These are phyloP conservation scores for Phyto melanocephala DNA, from an alignment of 2,888 invertebrate species.

Conservation along the genomic window DNA sequence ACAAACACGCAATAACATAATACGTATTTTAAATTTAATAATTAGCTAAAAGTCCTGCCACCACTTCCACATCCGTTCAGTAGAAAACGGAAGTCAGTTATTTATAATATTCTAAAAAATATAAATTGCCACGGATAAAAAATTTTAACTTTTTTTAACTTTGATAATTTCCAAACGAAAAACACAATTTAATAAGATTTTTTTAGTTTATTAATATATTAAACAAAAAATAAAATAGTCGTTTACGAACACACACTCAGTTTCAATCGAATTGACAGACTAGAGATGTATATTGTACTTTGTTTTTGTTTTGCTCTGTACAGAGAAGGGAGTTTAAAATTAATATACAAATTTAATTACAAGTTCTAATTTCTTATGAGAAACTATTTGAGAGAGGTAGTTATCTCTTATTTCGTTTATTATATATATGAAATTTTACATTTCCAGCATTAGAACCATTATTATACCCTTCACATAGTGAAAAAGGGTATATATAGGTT, in stretches of 20 bases:
- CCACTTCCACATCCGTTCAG: slow-evolving; percentile 54
- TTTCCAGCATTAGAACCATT: no score
- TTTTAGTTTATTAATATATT: neutral
- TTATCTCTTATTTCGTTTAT: no score
- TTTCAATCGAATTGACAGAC: slow-evolving; percentile 34
- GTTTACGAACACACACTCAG: slow-evolving; percentile 29
- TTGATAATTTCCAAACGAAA: neutral
- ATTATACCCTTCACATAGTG: no score
- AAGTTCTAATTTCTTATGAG: no score
- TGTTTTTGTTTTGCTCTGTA: slow-evolving; percentile 18
- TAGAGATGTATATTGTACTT: neutral
- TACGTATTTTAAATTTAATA: neutral
- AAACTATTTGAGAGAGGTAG: no score
- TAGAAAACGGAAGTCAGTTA: slow-evolving; percentile 70
- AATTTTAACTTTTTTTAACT: neutral
- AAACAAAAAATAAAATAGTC: neutral
- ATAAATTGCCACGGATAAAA: slow-evolving; percentile 26
- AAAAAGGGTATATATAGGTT: no score
- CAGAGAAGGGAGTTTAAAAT: slow-evolving; percentile 13
- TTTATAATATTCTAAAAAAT: slow-evolving; percentile 65
- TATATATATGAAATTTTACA: no score
- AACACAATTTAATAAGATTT: neutral
- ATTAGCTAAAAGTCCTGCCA: slow-evolving; percentile 47
- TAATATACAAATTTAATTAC: no score
- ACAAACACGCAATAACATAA: neutral